These are phyloP conservation scores for Malurus elegans DNA, from an alignment of 2,113 vertebrate genomes.

Conservation along the genomic window DNA sequence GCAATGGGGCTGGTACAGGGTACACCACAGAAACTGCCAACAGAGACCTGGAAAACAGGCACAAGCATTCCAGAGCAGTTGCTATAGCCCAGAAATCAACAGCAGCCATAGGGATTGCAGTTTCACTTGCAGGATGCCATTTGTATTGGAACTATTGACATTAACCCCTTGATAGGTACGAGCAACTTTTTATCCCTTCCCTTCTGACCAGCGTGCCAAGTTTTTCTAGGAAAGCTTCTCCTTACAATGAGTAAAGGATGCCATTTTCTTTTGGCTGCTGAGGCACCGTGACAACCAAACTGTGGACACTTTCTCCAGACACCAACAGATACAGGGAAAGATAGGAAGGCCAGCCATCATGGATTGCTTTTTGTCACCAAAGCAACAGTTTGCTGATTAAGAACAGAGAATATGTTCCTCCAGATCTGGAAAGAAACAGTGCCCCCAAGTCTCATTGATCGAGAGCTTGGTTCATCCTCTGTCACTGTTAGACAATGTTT, in stretches of 20 bases:
- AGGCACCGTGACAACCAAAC: neutral
- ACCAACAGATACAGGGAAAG: neutral
- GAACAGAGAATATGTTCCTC: neutral
- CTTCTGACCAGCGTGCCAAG: neutral
- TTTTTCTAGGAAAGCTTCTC: neutral
- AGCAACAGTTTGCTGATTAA: neutral
- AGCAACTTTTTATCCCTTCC: neutral
- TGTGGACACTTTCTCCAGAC: neutral
- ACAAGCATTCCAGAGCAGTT: neutral
- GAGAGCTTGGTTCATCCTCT: neutral
- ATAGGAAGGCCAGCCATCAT: neutral
- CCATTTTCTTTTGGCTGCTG: neutral
- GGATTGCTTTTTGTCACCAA: neutral
- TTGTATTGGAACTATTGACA: neutral
- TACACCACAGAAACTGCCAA: neutral
- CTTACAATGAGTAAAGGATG: neutral
- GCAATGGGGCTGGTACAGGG: neutral
- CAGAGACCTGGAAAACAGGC: neutral
- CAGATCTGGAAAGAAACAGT: neutral
- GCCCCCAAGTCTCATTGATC: neutral
- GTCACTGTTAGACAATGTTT: neutral
- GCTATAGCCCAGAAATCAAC: neutral
- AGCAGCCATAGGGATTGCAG: neutral
- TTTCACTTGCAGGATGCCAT: neutral
- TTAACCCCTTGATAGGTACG: neutral